Evolutionary conservation across 2,797 vertebrate genomes (phyloP).

Genomic region (Crenichthys baileyi): DNA sequence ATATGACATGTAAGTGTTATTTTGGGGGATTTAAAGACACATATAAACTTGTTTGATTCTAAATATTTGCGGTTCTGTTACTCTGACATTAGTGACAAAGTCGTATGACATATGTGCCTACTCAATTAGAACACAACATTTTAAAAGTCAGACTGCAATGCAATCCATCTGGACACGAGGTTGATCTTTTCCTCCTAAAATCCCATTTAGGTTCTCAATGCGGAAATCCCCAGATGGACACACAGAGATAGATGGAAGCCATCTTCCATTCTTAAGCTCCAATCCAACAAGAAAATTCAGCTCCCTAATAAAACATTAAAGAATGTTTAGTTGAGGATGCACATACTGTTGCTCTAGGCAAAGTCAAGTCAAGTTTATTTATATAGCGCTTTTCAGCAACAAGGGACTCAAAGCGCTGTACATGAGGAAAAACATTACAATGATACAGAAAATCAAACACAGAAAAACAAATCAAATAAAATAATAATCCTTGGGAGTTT

Average conservation of each 20-base stretch:
- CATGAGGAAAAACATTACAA: no score
- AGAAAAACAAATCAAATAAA: no score
- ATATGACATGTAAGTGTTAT: no score
- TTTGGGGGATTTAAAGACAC: no score
- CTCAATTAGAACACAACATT: neutral
- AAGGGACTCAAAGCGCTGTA: no score
- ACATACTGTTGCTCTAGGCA: neutral
- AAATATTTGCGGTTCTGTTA: no score
- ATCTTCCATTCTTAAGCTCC: conserved; percentile 54
- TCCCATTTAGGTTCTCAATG: conserved; percentile 61
- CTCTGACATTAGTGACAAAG: neutral
- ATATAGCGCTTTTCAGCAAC: no score
- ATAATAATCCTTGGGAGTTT: no score
- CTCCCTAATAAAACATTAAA: conserved; percentile 81
- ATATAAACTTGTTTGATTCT: no score
- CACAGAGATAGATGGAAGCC: conserved; percentile 69
- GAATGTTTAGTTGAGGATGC: conserved; percentile 69
- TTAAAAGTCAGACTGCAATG: conserved; percentile 17
- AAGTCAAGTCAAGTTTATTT: no score
- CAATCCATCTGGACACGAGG: conserved; percentile 74
- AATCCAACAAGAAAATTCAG: conserved; percentile 73
- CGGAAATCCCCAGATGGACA: conserved; percentile 83
- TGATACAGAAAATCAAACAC: no score
- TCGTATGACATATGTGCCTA: neutral
- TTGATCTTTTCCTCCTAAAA: conserved; percentile 78